Percentiles rank a stretch among this genome's conserved stretches.
Evolutionary conservation across 2,113 vertebrate species (phyloP).

Genomic region (Sturnus vulgaris): DNA sequence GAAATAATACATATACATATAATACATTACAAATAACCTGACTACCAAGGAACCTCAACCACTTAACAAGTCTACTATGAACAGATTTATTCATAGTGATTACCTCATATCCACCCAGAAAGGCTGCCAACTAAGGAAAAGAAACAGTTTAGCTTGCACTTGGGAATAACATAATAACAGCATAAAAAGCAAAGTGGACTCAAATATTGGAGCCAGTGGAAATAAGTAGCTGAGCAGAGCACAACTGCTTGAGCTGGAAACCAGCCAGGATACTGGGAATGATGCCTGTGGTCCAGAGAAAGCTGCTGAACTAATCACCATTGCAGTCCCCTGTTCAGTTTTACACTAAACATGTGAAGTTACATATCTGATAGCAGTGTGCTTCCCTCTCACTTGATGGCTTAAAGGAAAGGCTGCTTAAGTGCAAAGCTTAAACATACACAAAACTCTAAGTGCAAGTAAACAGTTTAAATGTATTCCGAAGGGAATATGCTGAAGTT

Average conservation of each 20-base stretch:
- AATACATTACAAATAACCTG: neutral
- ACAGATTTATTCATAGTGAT: neutral
- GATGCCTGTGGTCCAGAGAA: neutral
- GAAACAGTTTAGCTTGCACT: neutral
- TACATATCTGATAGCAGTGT: neutral
- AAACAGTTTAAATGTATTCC: neutral
- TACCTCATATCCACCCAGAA: neutral
- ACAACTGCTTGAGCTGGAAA: neutral
- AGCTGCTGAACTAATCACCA: neutral
- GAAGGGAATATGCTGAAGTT: neutral
- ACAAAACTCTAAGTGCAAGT: neutral
- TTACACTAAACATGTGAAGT: neutral
- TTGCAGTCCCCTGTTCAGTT: neutral
- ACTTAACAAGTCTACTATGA: neutral
- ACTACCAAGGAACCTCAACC: neutral
- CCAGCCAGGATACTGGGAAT: neutral
- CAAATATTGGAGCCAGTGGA: neutral
- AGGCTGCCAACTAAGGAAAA: neutral
- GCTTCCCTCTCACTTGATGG: neutral
- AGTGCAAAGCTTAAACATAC: neutral
- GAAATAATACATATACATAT: neutral
- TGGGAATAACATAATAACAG: neutral
- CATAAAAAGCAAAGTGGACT: neutral
- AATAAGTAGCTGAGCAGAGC: neutral
- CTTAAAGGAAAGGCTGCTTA: neutral